Conservation (phyloP, 2,113 vertebrate genomes). For the Heterotis niloticus region DNA sequence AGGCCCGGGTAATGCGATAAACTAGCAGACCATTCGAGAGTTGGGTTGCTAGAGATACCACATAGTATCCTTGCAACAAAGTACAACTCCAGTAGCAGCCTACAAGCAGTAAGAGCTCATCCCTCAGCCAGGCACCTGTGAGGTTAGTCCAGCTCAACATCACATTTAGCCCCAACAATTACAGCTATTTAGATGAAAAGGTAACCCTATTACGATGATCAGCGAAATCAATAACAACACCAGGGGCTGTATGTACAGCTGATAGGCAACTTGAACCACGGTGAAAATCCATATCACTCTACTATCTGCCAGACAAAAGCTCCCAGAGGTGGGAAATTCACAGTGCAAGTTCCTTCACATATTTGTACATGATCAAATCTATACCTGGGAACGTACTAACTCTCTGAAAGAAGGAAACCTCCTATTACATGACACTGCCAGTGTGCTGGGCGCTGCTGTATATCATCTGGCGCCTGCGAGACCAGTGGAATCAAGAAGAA, state of each 20-base stretch:
- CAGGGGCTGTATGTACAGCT: neutral
- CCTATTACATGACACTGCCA: neutral
- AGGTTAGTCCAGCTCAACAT: constrained; percentile 12
- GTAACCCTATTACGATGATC: constrained; percentile 12
- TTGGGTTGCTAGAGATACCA: neutral
- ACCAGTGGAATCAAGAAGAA: no score
- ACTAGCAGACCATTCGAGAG: neutral
- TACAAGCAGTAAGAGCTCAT: neutral
- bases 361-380: no score
- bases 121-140: neutral
- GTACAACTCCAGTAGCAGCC: neutral
- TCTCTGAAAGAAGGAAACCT: neutral
- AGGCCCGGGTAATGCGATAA: neutral
- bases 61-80: no score
- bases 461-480: no score
- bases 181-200: constrained; percentile 20
- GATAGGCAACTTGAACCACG: neutral
- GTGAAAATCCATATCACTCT: neutral
- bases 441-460: no score
- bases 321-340: neutral
- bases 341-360: no score
- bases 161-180: constrained; percentile 12
- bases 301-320: neutral
- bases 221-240: constrained; percentile 11
- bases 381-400: neutral